These are phyloP conservation scores for Apistogramma diplotaenia DNA, from an alignment of 2,113 vertebrate species.

Conservation along the genomic window DNA sequence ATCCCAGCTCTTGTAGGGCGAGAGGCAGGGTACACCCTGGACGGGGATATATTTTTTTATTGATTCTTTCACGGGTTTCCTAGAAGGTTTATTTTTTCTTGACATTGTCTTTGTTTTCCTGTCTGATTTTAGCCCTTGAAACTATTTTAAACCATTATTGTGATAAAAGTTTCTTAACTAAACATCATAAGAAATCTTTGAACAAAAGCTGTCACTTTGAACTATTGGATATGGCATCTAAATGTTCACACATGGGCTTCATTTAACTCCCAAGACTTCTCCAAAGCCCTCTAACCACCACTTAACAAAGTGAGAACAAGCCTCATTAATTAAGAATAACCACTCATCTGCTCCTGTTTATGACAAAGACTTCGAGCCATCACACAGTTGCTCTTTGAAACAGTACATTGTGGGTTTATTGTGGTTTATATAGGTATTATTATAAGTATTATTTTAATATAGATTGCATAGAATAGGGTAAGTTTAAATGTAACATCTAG, in stretches of 20 bases:
- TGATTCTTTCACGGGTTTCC: background rate
- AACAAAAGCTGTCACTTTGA: too few species aligned
- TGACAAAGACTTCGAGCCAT: background rate
- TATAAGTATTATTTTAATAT: too few species aligned
- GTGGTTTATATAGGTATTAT: too few species aligned
- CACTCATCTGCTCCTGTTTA: background rate
- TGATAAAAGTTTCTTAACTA: background rate
- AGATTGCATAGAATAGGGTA: too few species aligned
- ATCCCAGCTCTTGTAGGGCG: too few species aligned
- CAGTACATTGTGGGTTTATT: too few species aligned
- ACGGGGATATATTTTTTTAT: too few species aligned
- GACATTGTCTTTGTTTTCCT: background rate
- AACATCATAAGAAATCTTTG: background rate
- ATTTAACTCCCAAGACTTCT: background rate
- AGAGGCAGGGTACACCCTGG: too few species aligned
- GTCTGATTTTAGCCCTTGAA: background rate
- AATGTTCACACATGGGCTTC: background rate
- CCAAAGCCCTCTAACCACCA: background rate
- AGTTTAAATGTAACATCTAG: too few species aligned
- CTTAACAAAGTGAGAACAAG: background rate
- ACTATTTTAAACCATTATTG: background rate
- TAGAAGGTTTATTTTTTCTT: constrained; percentile 16
- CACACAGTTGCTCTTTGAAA: background rate
- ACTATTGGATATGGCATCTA: background rate
- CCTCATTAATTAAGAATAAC: background rate